Conservation (phyloP, 1,140 invertebrate genomes). For the Anastatus disparis region DNA sequence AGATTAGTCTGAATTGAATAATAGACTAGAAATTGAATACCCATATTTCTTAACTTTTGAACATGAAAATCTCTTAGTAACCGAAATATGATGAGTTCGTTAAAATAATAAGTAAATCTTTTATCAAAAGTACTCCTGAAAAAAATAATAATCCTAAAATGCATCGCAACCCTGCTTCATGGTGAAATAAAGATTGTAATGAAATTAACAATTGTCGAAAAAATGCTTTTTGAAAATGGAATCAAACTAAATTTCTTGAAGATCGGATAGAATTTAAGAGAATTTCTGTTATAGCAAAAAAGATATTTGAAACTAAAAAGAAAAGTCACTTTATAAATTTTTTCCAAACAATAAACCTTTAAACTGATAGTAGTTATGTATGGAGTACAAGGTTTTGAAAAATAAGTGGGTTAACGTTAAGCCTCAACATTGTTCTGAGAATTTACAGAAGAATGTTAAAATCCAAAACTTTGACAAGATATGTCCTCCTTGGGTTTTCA, state of each 20-base stretch:
- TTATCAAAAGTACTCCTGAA: neutral
- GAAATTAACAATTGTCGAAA: slow-evolving; percentile 18
- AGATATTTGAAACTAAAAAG: slow-evolving; percentile 34
- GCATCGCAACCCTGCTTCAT: slow-evolving; percentile 22
- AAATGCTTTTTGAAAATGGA: slow-evolving; percentile 36
- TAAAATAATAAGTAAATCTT: neutral
- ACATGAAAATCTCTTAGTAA: neutral
- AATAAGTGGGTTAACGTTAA: slow-evolving; percentile 9
- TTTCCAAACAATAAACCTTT: slow-evolving; percentile 6
- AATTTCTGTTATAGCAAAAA: neutral
- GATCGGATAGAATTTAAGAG: slow-evolving; percentile 40
- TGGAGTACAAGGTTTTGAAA: slow-evolving; percentile 11
- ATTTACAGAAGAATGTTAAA: neutral
- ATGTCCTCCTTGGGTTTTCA: neutral
- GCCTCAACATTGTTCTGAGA: neutral
- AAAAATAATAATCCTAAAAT: neutral
- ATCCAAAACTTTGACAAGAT: neutral
- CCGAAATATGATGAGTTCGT: neutral
- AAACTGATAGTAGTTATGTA: neutral
- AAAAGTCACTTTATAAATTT: slow-evolving; percentile 13
- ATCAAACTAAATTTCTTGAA: neutral
- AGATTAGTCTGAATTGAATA: neutral
- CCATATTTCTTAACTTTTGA: neutral
- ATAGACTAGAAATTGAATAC: neutral
- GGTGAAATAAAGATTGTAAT: slow-evolving; percentile 39